Evolutionary conservation across 2,888 invertebrate genomes (phyloP).

Genomic region (Agrilus cyanescens): DNA sequence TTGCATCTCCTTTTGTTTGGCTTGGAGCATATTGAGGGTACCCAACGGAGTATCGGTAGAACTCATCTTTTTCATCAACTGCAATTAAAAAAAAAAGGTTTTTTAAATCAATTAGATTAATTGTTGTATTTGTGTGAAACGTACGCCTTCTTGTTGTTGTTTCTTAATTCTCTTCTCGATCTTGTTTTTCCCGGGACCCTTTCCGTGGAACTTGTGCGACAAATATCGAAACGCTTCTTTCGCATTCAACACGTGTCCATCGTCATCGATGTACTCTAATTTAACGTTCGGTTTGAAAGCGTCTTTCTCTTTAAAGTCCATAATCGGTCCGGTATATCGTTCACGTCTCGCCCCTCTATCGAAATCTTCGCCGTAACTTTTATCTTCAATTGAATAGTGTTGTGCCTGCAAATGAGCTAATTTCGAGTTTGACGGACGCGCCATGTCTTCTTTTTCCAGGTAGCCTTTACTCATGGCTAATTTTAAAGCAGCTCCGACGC

Average conservation of each 20-base stretch:
- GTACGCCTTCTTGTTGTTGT: slow-evolving; percentile 79
- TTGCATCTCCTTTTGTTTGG: slow-evolving; percentile 91
- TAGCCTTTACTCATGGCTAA: slow-evolving; percentile 91
- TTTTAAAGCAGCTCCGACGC: slow-evolving; percentile 82
- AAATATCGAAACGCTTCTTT: slow-evolving; percentile 96
- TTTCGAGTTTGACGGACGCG: slow-evolving; percentile 58
- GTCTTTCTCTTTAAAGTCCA: slow-evolving; percentile 86
- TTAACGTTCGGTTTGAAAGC: slow-evolving; percentile 88
- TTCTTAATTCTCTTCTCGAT: slow-evolving; percentile 93
- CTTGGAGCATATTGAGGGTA: slow-evolving; percentile 86
- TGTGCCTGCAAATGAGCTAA: slow-evolving; percentile 67
- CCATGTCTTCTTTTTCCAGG: slow-evolving; percentile 68
- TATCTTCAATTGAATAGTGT: slow-evolving; percentile 71
- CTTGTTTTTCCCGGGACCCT: slow-evolving; percentile 98
- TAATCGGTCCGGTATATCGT: slow-evolving; percentile 72
- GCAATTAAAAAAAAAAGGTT: slow-evolving; percentile 15
- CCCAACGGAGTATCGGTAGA: slow-evolving; percentile 95
- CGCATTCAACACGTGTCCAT: slow-evolving; percentile 79
- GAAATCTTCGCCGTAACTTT: slow-evolving; percentile 61
- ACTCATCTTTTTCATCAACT: slow-evolving; percentile 95
- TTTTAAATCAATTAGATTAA: background rate
- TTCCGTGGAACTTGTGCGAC: slow-evolving; percentile 98
- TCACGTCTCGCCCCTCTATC: slow-evolving; percentile 47
- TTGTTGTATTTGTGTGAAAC: slow-evolving; percentile 19
- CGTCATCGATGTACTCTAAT: slow-evolving; percentile 94